Evolutionary conservation across 2,888 invertebrate genomes (phyloP), one percentile per base, ranked within the genome.

Genomic region (Apamea anceps): DNA sequence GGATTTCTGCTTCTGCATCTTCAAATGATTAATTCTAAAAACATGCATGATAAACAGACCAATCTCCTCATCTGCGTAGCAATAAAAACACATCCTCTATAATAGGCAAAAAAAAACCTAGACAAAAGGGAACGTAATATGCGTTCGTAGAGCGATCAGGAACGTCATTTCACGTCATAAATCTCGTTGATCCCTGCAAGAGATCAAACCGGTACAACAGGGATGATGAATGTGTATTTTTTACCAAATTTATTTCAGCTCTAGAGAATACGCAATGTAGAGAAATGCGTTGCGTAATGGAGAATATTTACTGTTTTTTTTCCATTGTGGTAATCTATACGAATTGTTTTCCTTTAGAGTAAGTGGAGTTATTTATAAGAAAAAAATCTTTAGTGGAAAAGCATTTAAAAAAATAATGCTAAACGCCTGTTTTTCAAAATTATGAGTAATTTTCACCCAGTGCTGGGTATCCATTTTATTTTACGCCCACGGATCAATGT

Each of bases 201-300:
- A 95, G 96, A 95, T 95, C 95, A 95, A 86, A 88, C 86, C 87
- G 85, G 87, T 79, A 88, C 91, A 86, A 82, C 85, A 83, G 87
- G 88, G 92, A 96, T 96, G 96, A 96, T 94, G 93, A 95, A 96
- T 96, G 95, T 93, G 85, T 93, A 91, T 94, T 94, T 95, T 94
- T 95, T 93, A 93, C 90, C 81, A 91, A 93, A 93, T 93, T 92
- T 92, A 94, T 93, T 85, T 85, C 72, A 70, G 76, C 84, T 75
- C 86, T 89, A 89, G 85, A 87, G 89, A 86, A 90, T 89, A 86
- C 86, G 80, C 79, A 80, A 78, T 66, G 85, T 79, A 62, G 72
- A 75, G 57, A 70, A 76, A 72, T 81, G 68, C 54, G 66, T 70
- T 70, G 63, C 32, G 32, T 72, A 60, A 72, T 76, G n/a, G 54